phyloP scores from a whole-genome alignment of 1,140 invertebrate species.

The Drosophila nebulosa region DNA sequence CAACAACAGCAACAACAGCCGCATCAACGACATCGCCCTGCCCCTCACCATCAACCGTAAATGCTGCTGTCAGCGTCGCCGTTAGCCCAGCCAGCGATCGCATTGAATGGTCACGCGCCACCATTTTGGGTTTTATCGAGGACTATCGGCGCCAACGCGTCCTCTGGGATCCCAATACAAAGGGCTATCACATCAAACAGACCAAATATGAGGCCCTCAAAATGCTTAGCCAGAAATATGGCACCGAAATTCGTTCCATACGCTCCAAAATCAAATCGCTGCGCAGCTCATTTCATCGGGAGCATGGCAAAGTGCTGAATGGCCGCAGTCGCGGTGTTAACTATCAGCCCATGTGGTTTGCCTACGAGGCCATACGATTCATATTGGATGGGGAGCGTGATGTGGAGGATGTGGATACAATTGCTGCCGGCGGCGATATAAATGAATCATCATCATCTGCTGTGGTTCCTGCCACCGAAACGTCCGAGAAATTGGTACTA shows the following conservation, averaged over 20 bases:
- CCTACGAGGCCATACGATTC: constrained; percentile 76
- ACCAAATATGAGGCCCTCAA: constrained; percentile 78
- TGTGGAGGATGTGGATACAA: constrained; percentile 18
- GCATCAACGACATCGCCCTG: constrained; percentile 14
- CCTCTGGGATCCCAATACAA: constrained; percentile 78
- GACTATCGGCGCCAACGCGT: constrained; percentile 72
- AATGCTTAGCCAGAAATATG: constrained; percentile 68
- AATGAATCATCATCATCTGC: not conserved
- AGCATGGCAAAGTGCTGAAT: constrained; percentile 75
- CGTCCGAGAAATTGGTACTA: constrained; percentile 52
- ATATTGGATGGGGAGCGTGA: constrained; percentile 74
- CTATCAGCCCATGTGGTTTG: constrained; percentile 80
- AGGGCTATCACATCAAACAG: constrained; percentile 79
- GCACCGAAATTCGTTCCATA: constrained; percentile 76
- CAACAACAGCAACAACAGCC: constrained; percentile 5
- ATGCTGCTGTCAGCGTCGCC: constrained; percentile 7
- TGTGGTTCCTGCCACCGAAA: constrained; percentile 12
- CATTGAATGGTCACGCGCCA: constrained; percentile 77
- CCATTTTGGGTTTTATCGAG: constrained; percentile 75
- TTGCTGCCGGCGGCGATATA: constrained; percentile 20
- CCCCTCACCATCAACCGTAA: constrained; percentile 22
- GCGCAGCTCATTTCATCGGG: constrained; percentile 75
- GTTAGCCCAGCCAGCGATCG: constrained; percentile 52
- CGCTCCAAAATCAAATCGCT: constrained; percentile 78
- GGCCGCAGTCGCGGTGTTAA: constrained; percentile 67